Evolutionary conservation across 2,797 vertebrate species (phyloP).

Genomic region (Lagorchestes hirsutus): DNA sequence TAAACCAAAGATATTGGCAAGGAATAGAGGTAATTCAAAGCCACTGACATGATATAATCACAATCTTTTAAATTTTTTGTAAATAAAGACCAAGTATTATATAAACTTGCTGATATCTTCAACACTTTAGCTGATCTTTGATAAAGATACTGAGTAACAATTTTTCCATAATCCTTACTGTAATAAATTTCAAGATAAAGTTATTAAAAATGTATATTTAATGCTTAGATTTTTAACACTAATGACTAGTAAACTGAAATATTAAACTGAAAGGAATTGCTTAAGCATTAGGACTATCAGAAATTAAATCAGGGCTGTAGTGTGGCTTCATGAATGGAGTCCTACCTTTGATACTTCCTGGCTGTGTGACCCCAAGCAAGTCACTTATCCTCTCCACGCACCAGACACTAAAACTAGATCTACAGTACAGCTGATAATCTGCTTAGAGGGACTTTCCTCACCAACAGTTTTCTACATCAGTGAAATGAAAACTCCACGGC

Average conservation of each 20-base stretch:
- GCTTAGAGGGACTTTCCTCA: neutral
- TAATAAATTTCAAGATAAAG: neutral
- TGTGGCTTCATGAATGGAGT: neutral
- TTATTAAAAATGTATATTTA: neutral
- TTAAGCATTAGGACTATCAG: neutral
- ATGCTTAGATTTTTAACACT: neutral
- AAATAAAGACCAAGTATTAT: neutral
- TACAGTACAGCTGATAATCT: neutral
- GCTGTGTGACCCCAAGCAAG: neutral
- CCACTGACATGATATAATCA: neutral
- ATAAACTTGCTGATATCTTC: neutral
- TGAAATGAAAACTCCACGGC: neutral
- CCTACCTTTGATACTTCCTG: neutral
- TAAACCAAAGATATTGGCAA: neutral
- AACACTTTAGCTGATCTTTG: neutral
- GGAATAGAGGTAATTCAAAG: neutral
- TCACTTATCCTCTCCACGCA: neutral
- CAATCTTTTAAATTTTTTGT: neutral
- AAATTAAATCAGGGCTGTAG: neutral
- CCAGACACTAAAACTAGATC: neutral
- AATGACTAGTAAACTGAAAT: neutral
- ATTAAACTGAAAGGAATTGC: neutral
- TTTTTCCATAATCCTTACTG: neutral
- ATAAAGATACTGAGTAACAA: neutral
- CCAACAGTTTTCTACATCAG: neutral